These are phyloP conservation scores for Ectemnius lituratus DNA, from an alignment of 2,888 invertebrate species.

Conservation along the genomic window DNA sequence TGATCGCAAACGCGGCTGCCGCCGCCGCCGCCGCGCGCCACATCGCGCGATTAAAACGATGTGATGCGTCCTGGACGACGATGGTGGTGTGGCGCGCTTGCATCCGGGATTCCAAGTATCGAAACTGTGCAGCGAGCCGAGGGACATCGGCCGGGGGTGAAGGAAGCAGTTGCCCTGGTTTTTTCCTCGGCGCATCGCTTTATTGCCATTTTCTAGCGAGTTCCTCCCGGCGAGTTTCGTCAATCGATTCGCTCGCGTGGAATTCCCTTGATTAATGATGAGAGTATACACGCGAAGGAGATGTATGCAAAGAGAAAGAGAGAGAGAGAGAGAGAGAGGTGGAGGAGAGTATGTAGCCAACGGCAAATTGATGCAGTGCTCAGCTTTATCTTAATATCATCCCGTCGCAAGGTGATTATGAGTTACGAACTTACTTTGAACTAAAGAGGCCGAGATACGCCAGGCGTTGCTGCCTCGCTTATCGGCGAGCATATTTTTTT, in stretches of 20 bases:
- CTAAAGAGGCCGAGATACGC: not conserved
- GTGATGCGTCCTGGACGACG: not conserved
- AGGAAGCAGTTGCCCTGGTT: no score
- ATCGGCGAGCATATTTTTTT: no score
- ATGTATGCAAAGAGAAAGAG: not conserved
- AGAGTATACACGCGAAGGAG: not conserved
- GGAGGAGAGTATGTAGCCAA: no score
- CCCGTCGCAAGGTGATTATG: not conserved
- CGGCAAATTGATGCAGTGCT: slow-evolving; percentile 5
- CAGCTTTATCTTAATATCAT: slow-evolving; percentile 4
- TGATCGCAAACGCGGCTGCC: slow-evolving; percentile 24
- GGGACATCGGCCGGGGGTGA: no score
- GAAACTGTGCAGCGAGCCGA: not conserved
- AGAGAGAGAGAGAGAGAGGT: no score
- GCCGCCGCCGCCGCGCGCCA: no score
- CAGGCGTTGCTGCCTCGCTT: not conserved
- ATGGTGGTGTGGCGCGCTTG: not conserved
- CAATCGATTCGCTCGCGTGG: not conserved
- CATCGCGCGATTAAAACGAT: slow-evolving; percentile 1
- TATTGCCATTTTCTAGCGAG: not conserved
- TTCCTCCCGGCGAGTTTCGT: not conserved
- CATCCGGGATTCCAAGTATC: not conserved
- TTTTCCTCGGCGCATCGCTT: not conserved
- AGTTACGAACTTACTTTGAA: not conserved
- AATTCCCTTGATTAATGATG: not conserved